Base-by-base conservation (phyloP, 2,113 vertebrate genomes). In the Tretioscincus oriximinensis region DNA sequence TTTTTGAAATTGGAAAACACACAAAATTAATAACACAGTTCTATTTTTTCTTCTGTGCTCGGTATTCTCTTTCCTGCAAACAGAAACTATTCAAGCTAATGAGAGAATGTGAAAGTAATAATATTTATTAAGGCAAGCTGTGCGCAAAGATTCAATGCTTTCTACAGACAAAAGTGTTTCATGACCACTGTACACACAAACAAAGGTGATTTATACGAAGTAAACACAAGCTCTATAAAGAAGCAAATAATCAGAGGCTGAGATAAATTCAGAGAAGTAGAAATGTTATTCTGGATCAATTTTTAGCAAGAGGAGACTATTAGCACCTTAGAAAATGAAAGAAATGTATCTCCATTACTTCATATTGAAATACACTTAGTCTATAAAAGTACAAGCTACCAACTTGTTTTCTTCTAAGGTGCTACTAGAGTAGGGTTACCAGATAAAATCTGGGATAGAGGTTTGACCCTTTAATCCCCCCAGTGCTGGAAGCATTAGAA, bases 51-150 rank as follows among this genome's bases (percentile, higher is more conserved):
- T 93, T 89, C 79, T 87, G 29, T 83, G 86, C 68, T 80, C 72
- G 85, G 64, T 93, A 90, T 94, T 87, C 95, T 96, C 95, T 96
- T 92, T 95, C 95, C 95, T 96, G 95, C 95, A 96, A 96, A 96
- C 95, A 96, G 95, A 96, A 95, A 94, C 85, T 88, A 87, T 84
- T 41, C 35, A 41, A 58, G 4, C 18, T 58, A 58, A 58, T 18
- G 12, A 16, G 54, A 58, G 54, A 58, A 58, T 58, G 54, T 91
- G 35, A 76, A 87, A 29, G 86, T 76, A 83, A 83, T 31, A 54
- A 82, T 63, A 83, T 60, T 69, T 78, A 85, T 87, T 80, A 7
- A 85, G 87, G 88, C 78, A 91, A 88, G 7, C 80, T 91, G 69
- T 80, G 91, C 81, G 87, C 76, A 86, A 58, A 77, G 73, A 87